phyloP scores from a whole-genome alignment of 2,113 vertebrate species.

The Apodemus speciosus region DNA sequence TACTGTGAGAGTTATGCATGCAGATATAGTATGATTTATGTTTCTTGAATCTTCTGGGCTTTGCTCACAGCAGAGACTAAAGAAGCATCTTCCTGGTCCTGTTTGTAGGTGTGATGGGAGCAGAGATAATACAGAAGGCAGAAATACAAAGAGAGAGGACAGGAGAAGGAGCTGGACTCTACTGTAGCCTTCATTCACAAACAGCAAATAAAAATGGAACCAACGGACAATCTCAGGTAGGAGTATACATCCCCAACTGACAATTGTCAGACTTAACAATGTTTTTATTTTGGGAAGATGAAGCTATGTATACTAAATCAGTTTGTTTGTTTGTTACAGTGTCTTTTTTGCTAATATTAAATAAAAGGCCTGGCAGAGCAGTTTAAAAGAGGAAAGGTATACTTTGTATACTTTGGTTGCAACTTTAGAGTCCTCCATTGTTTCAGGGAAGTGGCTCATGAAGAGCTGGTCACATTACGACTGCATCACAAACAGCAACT shows the following conservation, averaged over 20 bases:
- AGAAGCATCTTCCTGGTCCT: not conserved
- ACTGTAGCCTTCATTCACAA: not conserved
- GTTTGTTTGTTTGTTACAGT: not conserved
- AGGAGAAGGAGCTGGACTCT: not conserved
- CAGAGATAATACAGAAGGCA: too few relatives aligned
- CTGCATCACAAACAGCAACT: not conserved
- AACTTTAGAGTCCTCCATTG: not conserved
- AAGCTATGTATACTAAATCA: not conserved
- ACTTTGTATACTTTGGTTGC: not conserved
- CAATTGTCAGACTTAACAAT: not conserved
- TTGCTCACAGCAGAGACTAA: not conserved
- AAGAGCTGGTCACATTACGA: not conserved
- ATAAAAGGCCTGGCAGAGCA: not conserved
- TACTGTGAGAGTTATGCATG: not conserved
- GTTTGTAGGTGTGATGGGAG: too few relatives aligned
- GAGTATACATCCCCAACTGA: not conserved
- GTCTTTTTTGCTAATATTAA: not conserved
- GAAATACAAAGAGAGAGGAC: too few relatives aligned
- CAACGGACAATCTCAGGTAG: not conserved
- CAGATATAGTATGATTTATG: not conserved
- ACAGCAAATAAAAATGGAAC: not conserved
- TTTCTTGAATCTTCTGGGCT: not conserved
- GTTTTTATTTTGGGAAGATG: not conserved
- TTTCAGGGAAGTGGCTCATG: not conserved
- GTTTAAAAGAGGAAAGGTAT: not conserved